Evolutionary conservation across 2,797 vertebrate species (phyloP).

Genomic region (Pagetopsis macropterus): DNA sequence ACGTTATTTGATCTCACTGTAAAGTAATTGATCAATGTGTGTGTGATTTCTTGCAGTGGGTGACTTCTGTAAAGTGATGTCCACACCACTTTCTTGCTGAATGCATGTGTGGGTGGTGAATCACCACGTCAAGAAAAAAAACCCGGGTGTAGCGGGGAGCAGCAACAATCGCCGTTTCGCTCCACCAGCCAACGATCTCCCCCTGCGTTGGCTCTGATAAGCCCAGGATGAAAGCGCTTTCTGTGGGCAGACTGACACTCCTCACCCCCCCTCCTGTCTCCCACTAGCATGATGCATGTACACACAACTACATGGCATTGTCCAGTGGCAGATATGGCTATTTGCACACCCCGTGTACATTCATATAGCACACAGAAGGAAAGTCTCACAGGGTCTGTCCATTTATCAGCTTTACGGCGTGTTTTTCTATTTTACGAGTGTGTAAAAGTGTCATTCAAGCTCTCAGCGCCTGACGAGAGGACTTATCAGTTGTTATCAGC

Average conservation of each 20-base stretch:
- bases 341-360: constrained; percentile 52
- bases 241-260: constrained; percentile 60
- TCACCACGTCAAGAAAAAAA: constrained; percentile 50
- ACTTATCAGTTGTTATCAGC: constrained; percentile 87
- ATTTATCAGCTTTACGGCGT: constrained; percentile 55
- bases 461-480: constrained; percentile 55
- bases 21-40: background rate
- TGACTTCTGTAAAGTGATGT: background rate
- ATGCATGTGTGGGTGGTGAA: background rate
- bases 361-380: constrained; percentile 11
- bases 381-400: constrained; percentile 24
- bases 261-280: constrained; percentile 27
- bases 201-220: constrained; percentile 78
- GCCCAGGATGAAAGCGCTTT: constrained; percentile 74
- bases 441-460: constrained; percentile 68
- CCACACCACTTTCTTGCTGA: background rate
- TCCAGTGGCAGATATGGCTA: constrained; percentile 47
- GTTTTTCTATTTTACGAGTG: constrained; percentile 59
- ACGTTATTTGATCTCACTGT: background rate
- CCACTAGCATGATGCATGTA: constrained; percentile 29
- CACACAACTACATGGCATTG: constrained; percentile 25
- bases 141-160: constrained; percentile 19
- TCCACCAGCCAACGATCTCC: constrained; percentile 70
- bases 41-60: background rate
- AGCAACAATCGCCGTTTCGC: constrained; percentile 54